Conservation (phyloP, 2,797 vertebrate species). For the Lacerta agilis region DNA sequence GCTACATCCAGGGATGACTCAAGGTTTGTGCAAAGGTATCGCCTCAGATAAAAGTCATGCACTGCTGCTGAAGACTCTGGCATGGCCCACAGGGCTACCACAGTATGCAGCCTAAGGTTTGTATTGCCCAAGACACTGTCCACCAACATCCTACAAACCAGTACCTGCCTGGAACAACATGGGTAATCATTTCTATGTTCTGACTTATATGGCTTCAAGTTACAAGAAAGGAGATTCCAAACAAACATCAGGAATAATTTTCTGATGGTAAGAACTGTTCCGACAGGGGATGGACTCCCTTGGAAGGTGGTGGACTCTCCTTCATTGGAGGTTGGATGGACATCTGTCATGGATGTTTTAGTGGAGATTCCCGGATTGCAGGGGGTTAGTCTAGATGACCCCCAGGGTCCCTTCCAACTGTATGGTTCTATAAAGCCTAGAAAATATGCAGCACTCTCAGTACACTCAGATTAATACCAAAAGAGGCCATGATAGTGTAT, state of each 20-base stretch:
- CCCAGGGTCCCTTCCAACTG: too few relatives aligned
- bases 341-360: too few relatives aligned
- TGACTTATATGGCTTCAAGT: too few relatives aligned
- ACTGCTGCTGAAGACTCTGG: neutral
- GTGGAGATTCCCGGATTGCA: too few relatives aligned
- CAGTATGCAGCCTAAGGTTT: neutral
- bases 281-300: too few relatives aligned
- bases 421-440: conserved; percentile 1
- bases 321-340: too few relatives aligned
- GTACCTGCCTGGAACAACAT: neutral
- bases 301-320: too few relatives aligned
- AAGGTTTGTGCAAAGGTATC: neutral
- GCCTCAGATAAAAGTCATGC: neutral
- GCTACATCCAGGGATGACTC: neutral
- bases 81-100: neutral
- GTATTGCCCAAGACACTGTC: neutral
- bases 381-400: too few relatives aligned
- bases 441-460: neutral
- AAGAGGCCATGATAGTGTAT: neutral
- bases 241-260: too few relatives aligned
- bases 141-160: neutral
- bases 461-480: neutral
- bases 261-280: too few relatives aligned
- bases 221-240: too few relatives aligned
- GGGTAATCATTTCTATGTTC: neutral